Percentiles rank a stretch among this genome's conserved stretches.
Evolutionary conservation across 2,888 invertebrate genomes (phyloP).

Genomic region (Buathra laborator): DNA sequence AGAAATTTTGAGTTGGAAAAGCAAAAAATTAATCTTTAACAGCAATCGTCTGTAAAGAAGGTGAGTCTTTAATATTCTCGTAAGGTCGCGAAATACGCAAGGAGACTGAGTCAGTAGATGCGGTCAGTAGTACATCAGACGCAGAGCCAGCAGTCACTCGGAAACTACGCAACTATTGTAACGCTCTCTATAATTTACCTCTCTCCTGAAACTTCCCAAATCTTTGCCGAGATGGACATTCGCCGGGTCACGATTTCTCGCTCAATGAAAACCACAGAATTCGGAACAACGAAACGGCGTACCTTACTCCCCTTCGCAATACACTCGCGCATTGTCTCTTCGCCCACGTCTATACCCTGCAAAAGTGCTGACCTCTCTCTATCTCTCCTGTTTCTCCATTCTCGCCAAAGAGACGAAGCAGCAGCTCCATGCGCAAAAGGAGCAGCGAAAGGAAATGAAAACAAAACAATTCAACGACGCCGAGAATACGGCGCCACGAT

Average conservation of each 20-base stretch:
- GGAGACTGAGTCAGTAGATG: background rate
- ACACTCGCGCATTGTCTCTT: background rate
- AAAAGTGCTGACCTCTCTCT: no score
- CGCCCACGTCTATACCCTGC: background rate
- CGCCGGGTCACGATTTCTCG: background rate
- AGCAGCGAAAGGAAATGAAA: background rate
- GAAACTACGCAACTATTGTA: conserved; percentile 1
- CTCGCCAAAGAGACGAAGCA: background rate
- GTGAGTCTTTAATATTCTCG: background rate
- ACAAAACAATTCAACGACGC: conserved; percentile 4
- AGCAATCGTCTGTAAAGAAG: background rate
- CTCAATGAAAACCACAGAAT: background rate
- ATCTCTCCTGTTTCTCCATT: background rate
- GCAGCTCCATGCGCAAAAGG: background rate
- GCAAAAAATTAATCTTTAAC: no score
- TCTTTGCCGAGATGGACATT: conserved; percentile 9
- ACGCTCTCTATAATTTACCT: background rate
- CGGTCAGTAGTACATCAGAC: conserved; percentile 16
- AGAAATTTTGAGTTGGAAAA: no score
- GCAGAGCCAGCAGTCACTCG: background rate
- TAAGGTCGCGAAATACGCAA: conserved; percentile 1
- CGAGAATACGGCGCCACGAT: conserved; percentile 9
- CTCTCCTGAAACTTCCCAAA: background rate
- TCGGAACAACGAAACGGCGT: background rate
- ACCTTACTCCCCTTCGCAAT: background rate